Evolutionary conservation across 2,888 invertebrate genomes (phyloP).

Genomic region (Ennomos fuscantarius): DNA sequence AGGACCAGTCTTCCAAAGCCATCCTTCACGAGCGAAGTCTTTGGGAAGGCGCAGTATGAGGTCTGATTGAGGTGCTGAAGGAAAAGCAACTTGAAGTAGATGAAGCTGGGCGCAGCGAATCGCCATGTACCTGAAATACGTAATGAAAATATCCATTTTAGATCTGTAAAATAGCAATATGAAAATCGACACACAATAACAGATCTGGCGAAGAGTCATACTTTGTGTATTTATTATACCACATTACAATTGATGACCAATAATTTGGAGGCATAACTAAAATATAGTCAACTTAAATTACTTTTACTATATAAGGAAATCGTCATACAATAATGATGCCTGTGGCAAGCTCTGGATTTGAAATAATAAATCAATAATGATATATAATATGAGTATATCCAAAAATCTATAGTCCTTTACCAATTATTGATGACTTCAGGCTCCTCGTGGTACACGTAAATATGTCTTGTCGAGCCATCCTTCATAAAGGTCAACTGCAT

Average conservation of each 20-base stretch:
- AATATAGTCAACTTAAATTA: too few relatives aligned
- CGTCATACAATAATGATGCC: too few relatives aligned
- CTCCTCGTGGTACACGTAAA: slow-evolving; percentile 94
- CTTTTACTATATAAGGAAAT: too few relatives aligned
- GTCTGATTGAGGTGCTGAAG: slow-evolving; percentile 89
- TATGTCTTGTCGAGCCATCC: slow-evolving; percentile 93
- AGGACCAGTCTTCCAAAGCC: slow-evolving; percentile 96
- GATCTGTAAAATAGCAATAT: too few relatives aligned
- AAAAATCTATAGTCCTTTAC: slow-evolving; percentile 79
- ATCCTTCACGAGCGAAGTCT: slow-evolving; percentile 95
- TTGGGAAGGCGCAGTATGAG: slow-evolving; percentile 89
- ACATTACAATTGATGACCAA: too few relatives aligned
- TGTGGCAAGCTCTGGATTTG: too few relatives aligned
- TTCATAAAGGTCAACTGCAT: slow-evolving; percentile 94
- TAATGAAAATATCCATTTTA: slow-evolving; percentile 1
- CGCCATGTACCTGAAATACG: slow-evolving; percentile 86
- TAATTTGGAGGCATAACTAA: too few relatives aligned
- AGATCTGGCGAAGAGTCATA: too few relatives aligned
- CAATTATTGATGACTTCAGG: slow-evolving; percentile 94
- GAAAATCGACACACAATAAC: too few relatives aligned
- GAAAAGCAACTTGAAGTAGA: slow-evolving; percentile 93
- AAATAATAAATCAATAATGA: too few relatives aligned
- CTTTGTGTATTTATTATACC: too few relatives aligned
- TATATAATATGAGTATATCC: too few relatives aligned
- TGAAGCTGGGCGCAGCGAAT: slow-evolving; percentile 94